These are phyloP conservation scores for Cervus canadensis DNA, from an alignment of 2,113 vertebrate genomes.

Conservation along the genomic window DNA sequence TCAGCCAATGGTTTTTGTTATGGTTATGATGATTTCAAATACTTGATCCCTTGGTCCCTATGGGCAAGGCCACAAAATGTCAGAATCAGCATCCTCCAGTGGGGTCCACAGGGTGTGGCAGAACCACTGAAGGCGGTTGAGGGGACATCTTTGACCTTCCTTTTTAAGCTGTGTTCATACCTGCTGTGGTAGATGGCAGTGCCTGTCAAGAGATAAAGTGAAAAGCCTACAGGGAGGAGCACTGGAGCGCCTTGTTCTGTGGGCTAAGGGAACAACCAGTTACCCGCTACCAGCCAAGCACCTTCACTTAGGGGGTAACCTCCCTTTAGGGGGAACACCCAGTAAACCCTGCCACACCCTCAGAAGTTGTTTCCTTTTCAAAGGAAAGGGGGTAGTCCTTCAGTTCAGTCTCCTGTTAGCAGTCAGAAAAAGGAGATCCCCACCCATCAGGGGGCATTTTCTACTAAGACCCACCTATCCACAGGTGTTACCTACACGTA, in stretches of 20 bases:
- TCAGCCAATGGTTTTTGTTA: neutral
- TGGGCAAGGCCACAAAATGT: neutral
- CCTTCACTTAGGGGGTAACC: neutral
- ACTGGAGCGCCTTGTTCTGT: neutral
- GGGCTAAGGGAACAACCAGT: neutral
- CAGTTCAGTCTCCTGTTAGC: neutral
- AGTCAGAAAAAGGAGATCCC: neutral
- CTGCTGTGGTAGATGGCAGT: neutral
- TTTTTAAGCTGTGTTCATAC: neutral
- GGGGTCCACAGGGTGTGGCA: neutral
- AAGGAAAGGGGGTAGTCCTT: neutral
- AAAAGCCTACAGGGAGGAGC: neutral
- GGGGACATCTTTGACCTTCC: neutral
- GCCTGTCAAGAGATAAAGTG: neutral
- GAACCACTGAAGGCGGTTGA: neutral
- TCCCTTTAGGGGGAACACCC: neutral
- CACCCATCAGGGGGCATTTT: neutral
- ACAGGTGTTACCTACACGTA: neutral
- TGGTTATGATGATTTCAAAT: neutral
- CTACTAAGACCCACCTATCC: neutral
- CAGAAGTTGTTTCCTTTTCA: constrained; percentile 21
- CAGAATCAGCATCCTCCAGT: neutral
- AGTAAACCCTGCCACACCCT: constrained; percentile 13
- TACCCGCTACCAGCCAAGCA: neutral
- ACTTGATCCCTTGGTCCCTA: neutral